Evolutionary conservation across 2,797 vertebrate genomes (phyloP), one percentile per base, ranked within the genome.

Genomic region (Vipera ursinii): DNA sequence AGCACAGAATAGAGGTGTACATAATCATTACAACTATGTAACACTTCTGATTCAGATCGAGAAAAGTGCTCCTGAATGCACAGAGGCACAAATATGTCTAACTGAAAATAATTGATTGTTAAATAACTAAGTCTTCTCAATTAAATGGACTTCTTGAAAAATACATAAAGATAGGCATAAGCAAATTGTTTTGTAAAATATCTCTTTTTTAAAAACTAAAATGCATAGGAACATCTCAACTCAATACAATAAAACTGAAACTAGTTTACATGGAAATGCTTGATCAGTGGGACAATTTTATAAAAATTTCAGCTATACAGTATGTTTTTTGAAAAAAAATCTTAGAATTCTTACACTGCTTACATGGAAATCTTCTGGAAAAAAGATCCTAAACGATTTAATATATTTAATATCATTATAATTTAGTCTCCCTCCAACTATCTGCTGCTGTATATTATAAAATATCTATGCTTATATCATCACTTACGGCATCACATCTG

Each of bases 401-500:
- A 73, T 32, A 69, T 73, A 14, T 17, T 32, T 73, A 73, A 32
- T 32, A 73, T 73, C n/a, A 38, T 73, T 73, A 38, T 73, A 32
- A 38, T 38, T 17, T 32, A 59, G 38, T 8, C 38, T 78, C 10
- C 38, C 24, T 22, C 38, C 38, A 55, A n/a, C 9, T 20, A 55
- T 17, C 38, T 28, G 2, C 38, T 48, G 7, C 32, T 38, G n/a
- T 15, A 48, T 82, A 82, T 82, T 82, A 24, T 48, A 44, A 57
- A 69, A 0, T 0, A 78, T 28, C 55, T 53, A 38, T 22, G 91
- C 89, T 90, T 2, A 2, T 3, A 0, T 6, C 0, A 0, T 13
- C n/a, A 98, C 99, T 99, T 97, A 99, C 99, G 97, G 97, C 91
- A 98, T 97, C 53, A 98, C 98, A 91, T 99, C 99, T 2, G 99